Conservation (phyloP, 2,113 vertebrate species). For the Albula goreensis region DNA sequence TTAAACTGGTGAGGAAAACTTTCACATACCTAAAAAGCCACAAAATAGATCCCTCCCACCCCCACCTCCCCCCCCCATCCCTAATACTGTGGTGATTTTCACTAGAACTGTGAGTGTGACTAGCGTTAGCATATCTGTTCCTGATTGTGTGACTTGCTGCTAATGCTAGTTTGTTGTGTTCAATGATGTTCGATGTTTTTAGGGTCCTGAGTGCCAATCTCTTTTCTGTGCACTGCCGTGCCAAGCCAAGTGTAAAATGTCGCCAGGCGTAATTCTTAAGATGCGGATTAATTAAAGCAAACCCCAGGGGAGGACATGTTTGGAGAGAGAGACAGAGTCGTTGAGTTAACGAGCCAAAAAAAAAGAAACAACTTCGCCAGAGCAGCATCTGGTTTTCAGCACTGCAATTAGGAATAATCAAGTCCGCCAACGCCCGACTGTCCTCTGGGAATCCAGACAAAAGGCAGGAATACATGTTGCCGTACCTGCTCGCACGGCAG, state of each 20-base stretch:
- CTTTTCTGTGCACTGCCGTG: neutral
- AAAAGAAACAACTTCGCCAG: neutral
- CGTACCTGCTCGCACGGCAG: neutral
- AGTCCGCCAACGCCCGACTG: conserved; percentile 17
- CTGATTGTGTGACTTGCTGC: neutral
- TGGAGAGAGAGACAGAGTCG: neutral
- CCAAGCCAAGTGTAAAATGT: conserved; percentile 38
- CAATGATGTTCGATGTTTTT: neutral
- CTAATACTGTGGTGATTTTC: conserved; percentile 47
- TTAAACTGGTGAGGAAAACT: conserved; percentile 69
- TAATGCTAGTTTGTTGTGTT: conserved; percentile 47
- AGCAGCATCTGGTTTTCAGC: conserved; percentile 26
- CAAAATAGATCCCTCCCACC: conserved; percentile 37
- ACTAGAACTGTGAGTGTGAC: conserved; percentile 43
- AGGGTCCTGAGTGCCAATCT: neutral
- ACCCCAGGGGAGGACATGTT: conserved; percentile 51
- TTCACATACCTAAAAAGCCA: conserved; percentile 48
- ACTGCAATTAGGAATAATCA: conserved; percentile 32
- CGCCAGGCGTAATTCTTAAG: conserved; percentile 43
- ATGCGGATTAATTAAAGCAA: conserved; percentile 62
- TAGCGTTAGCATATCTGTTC: neutral
- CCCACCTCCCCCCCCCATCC: neutral
- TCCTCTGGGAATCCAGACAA: conserved; percentile 7
- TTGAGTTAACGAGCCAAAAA: conserved; percentile 42
- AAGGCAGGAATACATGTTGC: neutral